Conservation (phyloP, 2,888 invertebrate genomes). For the Harpagoxenus sublaevis region DNA sequence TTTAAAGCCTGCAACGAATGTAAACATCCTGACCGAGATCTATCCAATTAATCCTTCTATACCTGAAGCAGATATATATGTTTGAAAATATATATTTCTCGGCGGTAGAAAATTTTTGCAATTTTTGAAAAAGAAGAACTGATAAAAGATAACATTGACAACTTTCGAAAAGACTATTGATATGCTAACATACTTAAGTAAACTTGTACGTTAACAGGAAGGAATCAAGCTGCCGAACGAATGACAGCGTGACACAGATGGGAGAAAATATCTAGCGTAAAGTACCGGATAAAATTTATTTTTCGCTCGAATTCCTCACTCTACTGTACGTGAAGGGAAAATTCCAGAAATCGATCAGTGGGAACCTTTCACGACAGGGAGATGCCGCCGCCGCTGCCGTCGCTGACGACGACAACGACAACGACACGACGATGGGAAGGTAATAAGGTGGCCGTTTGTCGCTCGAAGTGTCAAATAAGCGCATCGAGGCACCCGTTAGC, state of each 20-base stretch:
- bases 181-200: not conserved
- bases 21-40: not conserved
- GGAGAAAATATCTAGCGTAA: slow-evolving; percentile 27
- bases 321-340: slow-evolving; percentile 56
- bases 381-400: slow-evolving; percentile 17
- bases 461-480: slow-evolving; percentile 84
- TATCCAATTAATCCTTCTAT: not conserved
- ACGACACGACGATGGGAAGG: slow-evolving; percentile 76
- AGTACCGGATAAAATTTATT: slow-evolving; percentile 67
- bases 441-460: slow-evolving; percentile 85
- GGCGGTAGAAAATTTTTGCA: not conserved
- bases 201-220: slow-evolving; percentile 5
- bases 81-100: not conserved
- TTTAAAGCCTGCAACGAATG: not conserved
- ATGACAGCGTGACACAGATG: slow-evolving; percentile 10
- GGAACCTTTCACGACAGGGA: slow-evolving; percentile 53
- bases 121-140: not conserved
- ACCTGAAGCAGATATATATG: not conserved
- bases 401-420: slow-evolving; percentile 63
- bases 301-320: slow-evolving; percentile 64
- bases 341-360: slow-evolving; percentile 67
- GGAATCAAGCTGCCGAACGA: slow-evolving; percentile 1
- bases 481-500: slow-evolving; percentile 77
- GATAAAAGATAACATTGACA: not conserved
- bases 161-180: not conserved